Percentiles rank a stretch among this genome's conserved stretches.
Conservation (phyloP, 2,797 vertebrate genomes). For the Myotis pilosus region DNA sequence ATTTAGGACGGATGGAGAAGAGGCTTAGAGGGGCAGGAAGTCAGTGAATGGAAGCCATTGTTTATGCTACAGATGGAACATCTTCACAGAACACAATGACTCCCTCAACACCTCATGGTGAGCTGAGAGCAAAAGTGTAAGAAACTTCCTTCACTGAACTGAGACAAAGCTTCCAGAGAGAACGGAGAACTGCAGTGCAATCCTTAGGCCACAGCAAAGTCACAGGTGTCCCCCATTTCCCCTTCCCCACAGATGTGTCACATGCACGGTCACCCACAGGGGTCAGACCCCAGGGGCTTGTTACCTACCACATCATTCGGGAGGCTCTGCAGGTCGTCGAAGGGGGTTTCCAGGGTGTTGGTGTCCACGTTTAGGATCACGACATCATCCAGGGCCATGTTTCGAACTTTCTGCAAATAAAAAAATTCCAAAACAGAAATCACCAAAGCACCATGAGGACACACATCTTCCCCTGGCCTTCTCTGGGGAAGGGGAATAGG, state of each 20-base stretch:
- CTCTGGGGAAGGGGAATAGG: neutral
- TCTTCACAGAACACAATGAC: too few species aligned
- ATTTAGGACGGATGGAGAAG: too few species aligned
- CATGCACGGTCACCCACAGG: neutral
- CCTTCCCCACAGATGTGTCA: neutral
- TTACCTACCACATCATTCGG: constrained; percentile 95
- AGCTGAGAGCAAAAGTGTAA: neutral
- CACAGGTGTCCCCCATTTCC: neutral
- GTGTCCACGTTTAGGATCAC: constrained; percentile 94
- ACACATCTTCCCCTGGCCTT: neutral
- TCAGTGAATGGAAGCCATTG: too few species aligned
- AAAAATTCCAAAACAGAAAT: constrained; percentile 52
- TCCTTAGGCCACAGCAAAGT: neutral
- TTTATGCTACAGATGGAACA: too few species aligned
- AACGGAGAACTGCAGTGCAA: neutral
- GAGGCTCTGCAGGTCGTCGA: constrained; percentile 96
- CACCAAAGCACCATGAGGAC: neutral
- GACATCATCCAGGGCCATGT: constrained; percentile 94
- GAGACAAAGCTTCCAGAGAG: neutral
- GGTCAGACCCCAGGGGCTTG: neutral
- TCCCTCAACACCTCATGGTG: too few species aligned
- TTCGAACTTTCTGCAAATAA: constrained; percentile 90
- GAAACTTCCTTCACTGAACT: neutral
- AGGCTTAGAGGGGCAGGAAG: too few species aligned
- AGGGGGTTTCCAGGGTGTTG: constrained; percentile 96